Percentiles rank a stretch among this genome's conserved stretches.
These are phyloP conservation scores for Apodemia zela DNA, from an alignment of 2,888 invertebrate genomes.

Conservation along the genomic window DNA sequence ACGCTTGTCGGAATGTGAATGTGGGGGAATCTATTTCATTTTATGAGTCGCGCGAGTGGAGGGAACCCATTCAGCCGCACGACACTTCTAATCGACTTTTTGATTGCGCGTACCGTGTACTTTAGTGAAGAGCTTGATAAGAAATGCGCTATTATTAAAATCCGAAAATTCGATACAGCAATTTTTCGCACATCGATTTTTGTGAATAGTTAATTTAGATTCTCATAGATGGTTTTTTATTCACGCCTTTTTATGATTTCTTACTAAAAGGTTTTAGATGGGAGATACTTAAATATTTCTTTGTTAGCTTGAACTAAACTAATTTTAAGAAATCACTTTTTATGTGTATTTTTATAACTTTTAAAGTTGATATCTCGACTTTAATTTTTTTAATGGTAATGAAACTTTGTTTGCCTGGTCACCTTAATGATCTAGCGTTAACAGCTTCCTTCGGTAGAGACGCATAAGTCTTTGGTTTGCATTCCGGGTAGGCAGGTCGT, in stretches of 20 bases:
- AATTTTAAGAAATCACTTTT: no score
- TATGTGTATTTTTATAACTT: no score
- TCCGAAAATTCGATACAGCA: slow-evolving; percentile 33
- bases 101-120: slow-evolving; percentile 71
- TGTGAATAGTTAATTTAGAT: slow-evolving; percentile 15
- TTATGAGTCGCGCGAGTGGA: slow-evolving; percentile 77
- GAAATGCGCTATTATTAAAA: slow-evolving; percentile 44
- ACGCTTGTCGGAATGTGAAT: slow-evolving; percentile 81
- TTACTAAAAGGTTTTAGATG: neutral
- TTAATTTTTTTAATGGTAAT: no score
- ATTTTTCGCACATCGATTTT: slow-evolving; percentile 28
- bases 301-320: no score
- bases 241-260: neutral
- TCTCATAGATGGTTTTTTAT: neutral
- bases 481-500: no score
- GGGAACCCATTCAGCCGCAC: slow-evolving; percentile 72
- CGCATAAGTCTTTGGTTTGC: no score
- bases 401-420: no score
- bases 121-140: slow-evolving; percentile 50
- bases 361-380: no score
- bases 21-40: slow-evolving; percentile 81
- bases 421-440: no score
- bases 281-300: neutral
- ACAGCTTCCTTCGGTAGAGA: no score
- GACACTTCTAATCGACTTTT: slow-evolving; percentile 80